Conservation (phyloP, 2,113 vertebrate species). For the Centropus bengalensis region DNA sequence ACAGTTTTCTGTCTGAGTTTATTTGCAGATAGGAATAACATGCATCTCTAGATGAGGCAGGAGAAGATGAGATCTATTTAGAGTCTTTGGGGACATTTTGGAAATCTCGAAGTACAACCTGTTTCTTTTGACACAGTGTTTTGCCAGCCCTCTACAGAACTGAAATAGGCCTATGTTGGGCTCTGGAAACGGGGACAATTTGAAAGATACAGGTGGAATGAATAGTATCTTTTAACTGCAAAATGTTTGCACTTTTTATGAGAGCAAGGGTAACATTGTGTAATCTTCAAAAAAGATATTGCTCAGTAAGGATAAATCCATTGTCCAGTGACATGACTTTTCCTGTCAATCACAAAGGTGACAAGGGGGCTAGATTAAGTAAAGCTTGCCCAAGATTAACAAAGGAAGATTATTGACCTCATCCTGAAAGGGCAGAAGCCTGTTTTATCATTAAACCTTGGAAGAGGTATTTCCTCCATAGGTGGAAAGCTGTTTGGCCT, state of each 20-base stretch:
- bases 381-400: constrained; percentile 84
- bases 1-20: constrained; percentile 32
- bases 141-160: not conserved
- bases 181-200: not conserved
- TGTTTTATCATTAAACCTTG: constrained; percentile 79
- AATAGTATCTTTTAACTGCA: constrained; percentile 11
- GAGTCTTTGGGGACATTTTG: not conserved
- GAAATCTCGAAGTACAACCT: not conserved
- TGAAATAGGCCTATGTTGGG: not conserved
- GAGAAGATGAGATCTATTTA: not conserved
- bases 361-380: constrained; percentile 81
- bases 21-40: not conserved
- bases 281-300: constrained; percentile 49
- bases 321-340: constrained; percentile 69
- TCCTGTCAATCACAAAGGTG: constrained; percentile 73
- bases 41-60: not conserved
- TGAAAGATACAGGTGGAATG: constrained; percentile 34
- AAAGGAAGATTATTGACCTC: constrained; percentile 84
- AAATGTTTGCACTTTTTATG: constrained; percentile 50
- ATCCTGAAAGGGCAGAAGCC: constrained; percentile 75
- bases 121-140: constrained; percentile 12
- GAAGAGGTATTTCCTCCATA: constrained; percentile 59
- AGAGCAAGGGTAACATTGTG: constrained; percentile 53
- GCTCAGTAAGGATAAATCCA: constrained; percentile 56
- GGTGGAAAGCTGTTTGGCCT: constrained; percentile 21